Percentiles rank a stretch among this genome's conserved stretches.
Conservation (phyloP, 1,140 invertebrate species). For the Vanessa atalanta region DNA sequence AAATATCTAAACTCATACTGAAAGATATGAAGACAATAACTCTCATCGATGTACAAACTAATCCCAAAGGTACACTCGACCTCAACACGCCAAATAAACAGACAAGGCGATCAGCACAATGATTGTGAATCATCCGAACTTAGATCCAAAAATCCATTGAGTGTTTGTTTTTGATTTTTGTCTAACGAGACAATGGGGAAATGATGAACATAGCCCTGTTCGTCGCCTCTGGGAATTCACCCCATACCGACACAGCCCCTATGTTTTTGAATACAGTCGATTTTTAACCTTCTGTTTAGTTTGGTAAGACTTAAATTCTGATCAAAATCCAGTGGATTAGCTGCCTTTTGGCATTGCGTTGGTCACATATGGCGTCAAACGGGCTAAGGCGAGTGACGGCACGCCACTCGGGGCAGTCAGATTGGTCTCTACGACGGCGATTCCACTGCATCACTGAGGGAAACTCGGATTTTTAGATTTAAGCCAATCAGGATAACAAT, state of each 20-base stretch:
- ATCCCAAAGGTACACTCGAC: constrained; percentile 68
- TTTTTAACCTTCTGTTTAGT: constrained; percentile 50
- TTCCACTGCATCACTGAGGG: constrained; percentile 55
- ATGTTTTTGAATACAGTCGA: constrained; percentile 34
- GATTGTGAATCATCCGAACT: constrained; percentile 71
- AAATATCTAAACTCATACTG: not conserved
- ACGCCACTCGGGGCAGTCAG: constrained; percentile 69
- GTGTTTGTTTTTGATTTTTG: constrained; percentile 81
- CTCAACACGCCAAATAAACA: constrained; percentile 53
- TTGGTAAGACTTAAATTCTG: constrained; percentile 49
- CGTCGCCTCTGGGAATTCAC: constrained; percentile 76
- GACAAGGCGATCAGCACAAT: constrained; percentile 61
- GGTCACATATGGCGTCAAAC: constrained; percentile 77
- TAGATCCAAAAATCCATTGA: constrained; percentile 73
- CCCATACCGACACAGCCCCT: constrained; percentile 63
- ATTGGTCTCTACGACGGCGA: constrained; percentile 65
- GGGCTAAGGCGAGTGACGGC: constrained; percentile 68
- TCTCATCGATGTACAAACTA: constrained; percentile 45
- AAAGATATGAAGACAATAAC: constrained; percentile 34
- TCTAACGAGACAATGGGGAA: constrained; percentile 81
- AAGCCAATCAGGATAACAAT: constrained; percentile 21
- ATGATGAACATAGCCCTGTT: constrained; percentile 74
- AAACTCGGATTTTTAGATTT: constrained; percentile 54
- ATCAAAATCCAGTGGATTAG: constrained; percentile 42
- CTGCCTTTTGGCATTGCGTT: constrained; percentile 46